Conservation (phyloP, 2,888 invertebrate genomes). For the Amiota mariae region DNA sequence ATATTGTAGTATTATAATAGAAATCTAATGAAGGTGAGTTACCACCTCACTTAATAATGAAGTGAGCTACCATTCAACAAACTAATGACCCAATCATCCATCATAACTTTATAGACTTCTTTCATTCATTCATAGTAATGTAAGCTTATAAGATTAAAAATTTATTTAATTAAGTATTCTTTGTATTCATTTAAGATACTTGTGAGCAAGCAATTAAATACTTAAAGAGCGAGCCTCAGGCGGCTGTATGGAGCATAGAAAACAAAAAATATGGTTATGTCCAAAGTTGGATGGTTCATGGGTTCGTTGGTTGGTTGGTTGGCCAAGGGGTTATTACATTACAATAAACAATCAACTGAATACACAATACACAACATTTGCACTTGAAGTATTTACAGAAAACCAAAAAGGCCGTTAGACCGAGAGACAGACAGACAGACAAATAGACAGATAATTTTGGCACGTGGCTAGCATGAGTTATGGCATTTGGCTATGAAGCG, state of each 20-base stretch:
- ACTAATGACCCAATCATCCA: no score
- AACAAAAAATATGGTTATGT: constrained; percentile 1
- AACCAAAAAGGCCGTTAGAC: background rate
- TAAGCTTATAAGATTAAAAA: no score
- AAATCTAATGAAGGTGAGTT: no score
- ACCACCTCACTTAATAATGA: no score
- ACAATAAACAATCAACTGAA: background rate
- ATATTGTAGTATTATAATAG: no score
- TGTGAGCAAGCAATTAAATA: constrained; percentile 3
- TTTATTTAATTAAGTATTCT: no score
- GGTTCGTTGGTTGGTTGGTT: background rate
- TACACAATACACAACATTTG: background rate
- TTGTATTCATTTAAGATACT: background rate
- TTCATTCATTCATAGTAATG: no score
- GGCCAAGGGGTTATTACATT: background rate
- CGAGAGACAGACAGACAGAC: background rate
- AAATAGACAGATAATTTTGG: background rate
- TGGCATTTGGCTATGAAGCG: background rate
- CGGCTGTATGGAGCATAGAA: background rate
- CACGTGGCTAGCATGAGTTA: constrained; percentile 20
- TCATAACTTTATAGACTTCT: no score
- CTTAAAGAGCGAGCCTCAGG: background rate
- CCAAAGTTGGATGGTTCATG: background rate
- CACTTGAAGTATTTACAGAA: background rate
- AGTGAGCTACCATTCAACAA: no score